Evolutionary conservation across 2,888 invertebrate species (phyloP).

Genomic region (Lycophotia porphyrea): DNA sequence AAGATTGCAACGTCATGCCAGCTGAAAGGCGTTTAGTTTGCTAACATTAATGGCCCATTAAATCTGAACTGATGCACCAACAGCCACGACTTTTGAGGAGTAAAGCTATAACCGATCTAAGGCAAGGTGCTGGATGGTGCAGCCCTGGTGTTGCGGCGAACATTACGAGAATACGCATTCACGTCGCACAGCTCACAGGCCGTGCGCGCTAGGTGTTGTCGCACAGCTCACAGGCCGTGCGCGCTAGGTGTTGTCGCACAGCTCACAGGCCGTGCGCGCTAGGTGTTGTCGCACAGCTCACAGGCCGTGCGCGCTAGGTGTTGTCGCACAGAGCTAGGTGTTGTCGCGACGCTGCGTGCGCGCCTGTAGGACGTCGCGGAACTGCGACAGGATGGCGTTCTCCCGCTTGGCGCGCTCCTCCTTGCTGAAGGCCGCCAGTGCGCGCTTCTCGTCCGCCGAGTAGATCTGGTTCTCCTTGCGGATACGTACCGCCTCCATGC

Average conservation of each 20-base stretch:
- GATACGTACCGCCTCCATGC: slow-evolving; percentile 99
- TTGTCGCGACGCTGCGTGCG: slow-evolving; percentile 72
- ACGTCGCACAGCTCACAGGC: too few relatives aligned
- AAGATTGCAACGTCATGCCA: neutral
- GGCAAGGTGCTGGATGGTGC: neutral
- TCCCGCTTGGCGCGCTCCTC: slow-evolving; percentile 99
- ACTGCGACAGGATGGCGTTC: slow-evolving; percentile 98
- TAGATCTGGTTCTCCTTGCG: slow-evolving; percentile 99
- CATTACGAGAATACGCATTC: too few relatives aligned
- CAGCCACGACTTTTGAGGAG: neutral
- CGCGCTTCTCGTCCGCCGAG: slow-evolving; percentile 99
- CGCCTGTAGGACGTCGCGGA: slow-evolving; percentile 93
- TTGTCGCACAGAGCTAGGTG: slow-evolving; percentile 55
- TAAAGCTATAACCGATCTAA: neutral
- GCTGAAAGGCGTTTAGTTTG: neutral
- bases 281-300: slow-evolving; percentile 13
- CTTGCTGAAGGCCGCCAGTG: slow-evolving; percentile 99
- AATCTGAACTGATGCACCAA: neutral
- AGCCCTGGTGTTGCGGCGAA: too few relatives aligned
- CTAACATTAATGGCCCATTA: neutral
- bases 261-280: too few relatives aligned
- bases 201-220: slow-evolving; percentile 6
- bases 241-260: slow-evolving; percentile 9
- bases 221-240: too few relatives aligned
- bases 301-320: slow-evolving; percentile 2